Evolutionary conservation across 2,888 invertebrate species (phyloP).

Genomic region (Apotomis turbidana): DNA sequence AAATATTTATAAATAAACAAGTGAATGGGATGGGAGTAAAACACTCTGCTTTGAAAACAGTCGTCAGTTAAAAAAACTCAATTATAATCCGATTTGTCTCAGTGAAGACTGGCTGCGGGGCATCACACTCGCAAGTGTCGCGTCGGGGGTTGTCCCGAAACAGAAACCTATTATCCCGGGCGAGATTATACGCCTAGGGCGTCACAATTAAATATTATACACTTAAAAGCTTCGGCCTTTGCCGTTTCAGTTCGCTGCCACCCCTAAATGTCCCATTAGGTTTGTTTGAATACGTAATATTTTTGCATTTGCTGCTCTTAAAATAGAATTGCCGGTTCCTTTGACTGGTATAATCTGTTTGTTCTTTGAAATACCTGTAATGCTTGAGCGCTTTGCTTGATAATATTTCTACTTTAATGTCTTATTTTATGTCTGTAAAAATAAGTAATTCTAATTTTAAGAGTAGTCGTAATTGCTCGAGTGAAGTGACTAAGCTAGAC

Average conservation of each 20-base stretch:
- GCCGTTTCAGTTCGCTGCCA: conserved; percentile 83
- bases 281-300: conserved; percentile 85
- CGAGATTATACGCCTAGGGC: conserved; percentile 85
- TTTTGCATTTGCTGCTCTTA: conserved; percentile 83
- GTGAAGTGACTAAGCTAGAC: conserved; percentile 20
- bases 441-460: conserved; percentile 27
- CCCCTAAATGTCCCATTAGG: conserved; percentile 84
- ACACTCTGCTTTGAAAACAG: conserved; percentile 57
- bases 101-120: conserved; percentile 76
- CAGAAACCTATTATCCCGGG: conserved; percentile 85
- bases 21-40: conserved; percentile 43
- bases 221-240: conserved; percentile 85
- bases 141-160: conserved; percentile 80
- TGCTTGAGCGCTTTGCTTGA: conserved; percentile 76
- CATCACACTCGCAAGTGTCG: conserved; percentile 80
- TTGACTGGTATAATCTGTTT: conserved; percentile 83
- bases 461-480: conserved; percentile 29
- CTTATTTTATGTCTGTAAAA: conserved; percentile 49
- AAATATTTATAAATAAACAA: neutral
- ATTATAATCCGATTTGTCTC: conserved; percentile 82
- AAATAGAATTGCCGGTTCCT: conserved; percentile 82
- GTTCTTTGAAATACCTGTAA: conserved; percentile 82
- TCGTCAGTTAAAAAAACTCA: conserved; percentile 75
- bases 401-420: conserved; percentile 72
- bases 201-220: conserved; percentile 85